Evolutionary conservation across 2,888 invertebrate genomes (phyloP), one percentile per base, ranked within the genome.

Genomic region (Acheta domesticus): DNA sequence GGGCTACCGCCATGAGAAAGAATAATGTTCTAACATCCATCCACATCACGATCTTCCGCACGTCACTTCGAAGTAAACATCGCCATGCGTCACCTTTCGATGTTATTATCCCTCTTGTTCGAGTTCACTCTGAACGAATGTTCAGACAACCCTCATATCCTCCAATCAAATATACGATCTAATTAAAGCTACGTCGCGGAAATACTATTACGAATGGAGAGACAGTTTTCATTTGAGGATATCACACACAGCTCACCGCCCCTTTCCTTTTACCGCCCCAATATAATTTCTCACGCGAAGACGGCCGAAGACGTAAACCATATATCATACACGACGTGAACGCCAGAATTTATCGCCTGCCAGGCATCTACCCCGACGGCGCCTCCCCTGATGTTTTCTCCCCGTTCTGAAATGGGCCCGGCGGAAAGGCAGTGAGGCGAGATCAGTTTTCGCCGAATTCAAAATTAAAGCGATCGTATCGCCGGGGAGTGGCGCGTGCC

Each of bases 151-250:
- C 62, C 14, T 62, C 62, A 19, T 62, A 62, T 62, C 62, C 62
- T 12, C 36, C 36, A 62, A 62, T 62, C 14, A 62, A 14, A 62
- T 62, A 19, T 62, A 62, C 62, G 16, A 62, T 62, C 62, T 62
- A 14, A 62, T 62, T 62, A 62, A 62, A 62, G 14, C 62, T 19
- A 62, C n/a, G 62, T 62, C 62, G n/a, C 62, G 62, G 14, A 14
- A n/a, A 62, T n/a, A n/a, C 16, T 62, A n/a, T 62, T 62, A 62
- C n/a, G 62, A 62, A 62, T n/a, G 62, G 16, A 62, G n/a, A 62
- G 62, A 62, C 62, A 62, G 62, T 62, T 62, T n/a, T 62, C 62
- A 62, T 62, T 62, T 62, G 62, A 62, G 62, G 62, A n/a, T 62
- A 19, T 62, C 62, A 62, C n/a, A 62, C 62, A 19, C n/a, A 14